Evolutionary conservation across 2,888 invertebrate species (phyloP), one percentile per base, ranked within the genome.

Genomic region (Pecten maximus): DNA sequence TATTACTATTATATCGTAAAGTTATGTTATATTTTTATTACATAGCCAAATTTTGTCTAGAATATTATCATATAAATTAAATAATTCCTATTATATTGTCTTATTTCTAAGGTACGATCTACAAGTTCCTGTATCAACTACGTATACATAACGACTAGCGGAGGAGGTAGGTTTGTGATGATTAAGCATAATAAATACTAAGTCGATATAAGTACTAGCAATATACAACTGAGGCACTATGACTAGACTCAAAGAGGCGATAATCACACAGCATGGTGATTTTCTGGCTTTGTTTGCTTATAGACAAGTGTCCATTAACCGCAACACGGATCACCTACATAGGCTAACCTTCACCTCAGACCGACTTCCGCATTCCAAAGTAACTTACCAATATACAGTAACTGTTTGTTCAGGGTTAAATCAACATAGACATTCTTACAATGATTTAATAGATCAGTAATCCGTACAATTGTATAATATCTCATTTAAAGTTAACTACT

Each of bases 301-400:
- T n/a, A 54, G 23, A 19, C 54, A 54, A 54, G 23, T 74, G 74
- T 74, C 15, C 28, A 74, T 35, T 16, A 35, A 74, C 74, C 35
- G 35, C 15, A 28, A 74, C 28, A 74, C 28, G 0, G 12, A 35
- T 35, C 35, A 74, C 35, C 35, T 0, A 10, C 10, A 35, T 8
- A 74, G 19, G 10, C 74, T 74, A 74, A 28, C 74, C 74, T 74
- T 74, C 35, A 74, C 74, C 74, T 35, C 28, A 8, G 0, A 28
- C 10, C 35, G 74, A 74, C 74, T 74, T 74, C 74, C 74, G 74
- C 74, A 74, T 74, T 74, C 74, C 74, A 74, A 6, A 28, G 74
- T 35, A 35, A 74, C 35, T 74, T 74, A 35, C 74, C 35, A 74
- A 74, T 6, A 74, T 28, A 74, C 74, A 74, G 35, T 54, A 10